Evolutionary conservation across 2,113 vertebrate genomes (phyloP), one percentile per base, ranked within the genome.

Genomic region (Phalacrocorax aristotelis): DNA sequence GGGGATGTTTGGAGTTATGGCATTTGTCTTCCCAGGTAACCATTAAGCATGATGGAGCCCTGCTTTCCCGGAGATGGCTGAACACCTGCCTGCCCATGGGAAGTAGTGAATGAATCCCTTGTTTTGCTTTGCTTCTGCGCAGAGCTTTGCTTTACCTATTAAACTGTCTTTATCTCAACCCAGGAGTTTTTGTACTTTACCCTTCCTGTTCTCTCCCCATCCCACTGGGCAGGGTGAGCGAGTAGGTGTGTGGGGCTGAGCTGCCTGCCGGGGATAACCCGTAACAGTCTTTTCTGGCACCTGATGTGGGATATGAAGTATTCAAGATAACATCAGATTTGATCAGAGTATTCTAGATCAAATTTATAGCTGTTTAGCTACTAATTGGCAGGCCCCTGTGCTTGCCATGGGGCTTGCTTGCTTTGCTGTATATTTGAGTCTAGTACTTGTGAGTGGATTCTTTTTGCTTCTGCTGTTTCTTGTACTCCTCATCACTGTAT

Each of bases 11-110:
- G 18, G 38, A 40, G 49, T 13, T 6, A 48, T 5, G 15, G 38
- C 3, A 2, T 68, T 75, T 80, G 18, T 54, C n/a, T 77, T 95
- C 78, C 65, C 42, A 51, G 16, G 71, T 57, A 57, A 71, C 23
- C 6, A 5, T 11, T 34, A 62, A 0, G 0, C 1, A 2, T 64
- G 62, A 62, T 2, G 21, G n/a, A 92, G 44, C n/a, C 30, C 55
- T 27, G 79, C 61, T 42, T 42, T 40, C 64, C 60, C 32, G 76
- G 44, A 32, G 9, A 62, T 30, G 42, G 48, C 52, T 42, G 40
- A 66, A 55, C 22, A 66, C 72, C 44, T 54, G 20, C 27, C 65
- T 78, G 75, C 13, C 2, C 4, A 36, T 36, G 21, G 48, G 27
- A 77, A 85, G 20, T 2, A 23, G 44, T 15, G 10, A 85, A 69